Conservation (phyloP, 2,797 vertebrate species). For the Poeciliopsis infans region DNA sequence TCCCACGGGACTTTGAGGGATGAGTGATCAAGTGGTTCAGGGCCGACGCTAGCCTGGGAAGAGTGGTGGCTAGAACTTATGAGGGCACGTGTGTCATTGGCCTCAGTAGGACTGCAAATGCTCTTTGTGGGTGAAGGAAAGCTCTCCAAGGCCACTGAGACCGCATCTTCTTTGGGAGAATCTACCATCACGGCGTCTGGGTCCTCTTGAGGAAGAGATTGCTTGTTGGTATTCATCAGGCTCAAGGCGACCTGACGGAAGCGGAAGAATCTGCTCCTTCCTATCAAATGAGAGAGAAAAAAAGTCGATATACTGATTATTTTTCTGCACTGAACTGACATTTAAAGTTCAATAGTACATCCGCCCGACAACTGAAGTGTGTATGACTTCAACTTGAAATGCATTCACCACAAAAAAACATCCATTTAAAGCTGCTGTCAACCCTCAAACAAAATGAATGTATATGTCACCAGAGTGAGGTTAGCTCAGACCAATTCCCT, state of each 20-base stretch:
- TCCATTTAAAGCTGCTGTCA: too few species aligned
- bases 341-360: not conserved
- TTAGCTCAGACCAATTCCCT: not conserved
- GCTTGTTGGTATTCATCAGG: conserved; percentile 92
- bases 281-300: conserved; percentile 48
- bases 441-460: not conserved
- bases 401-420: not conserved
- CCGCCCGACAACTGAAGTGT: too few species aligned
- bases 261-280: conserved; percentile 89
- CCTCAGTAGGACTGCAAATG: conserved; percentile 90
- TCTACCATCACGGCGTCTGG: conserved; percentile 94
- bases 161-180: conserved; percentile 88
- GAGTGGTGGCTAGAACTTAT: conserved; percentile 90
- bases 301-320: not conserved
- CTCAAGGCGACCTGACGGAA: conserved; percentile 92
- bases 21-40: conserved; percentile 91
- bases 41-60: conserved; percentile 87
- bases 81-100: conserved; percentile 93
- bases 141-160: conserved; percentile 90
- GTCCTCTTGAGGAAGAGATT: conserved; percentile 96
- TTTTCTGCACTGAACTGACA: not conserved
- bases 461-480: not conserved
- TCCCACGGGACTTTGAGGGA: conserved; percentile 92
- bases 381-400: too few species aligned
- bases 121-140: conserved; percentile 94